Evolutionary conservation across 1,140 invertebrate genomes (phyloP), one percentile per base, ranked within the genome.

Genomic region (Marisa cornuarietis): DNA sequence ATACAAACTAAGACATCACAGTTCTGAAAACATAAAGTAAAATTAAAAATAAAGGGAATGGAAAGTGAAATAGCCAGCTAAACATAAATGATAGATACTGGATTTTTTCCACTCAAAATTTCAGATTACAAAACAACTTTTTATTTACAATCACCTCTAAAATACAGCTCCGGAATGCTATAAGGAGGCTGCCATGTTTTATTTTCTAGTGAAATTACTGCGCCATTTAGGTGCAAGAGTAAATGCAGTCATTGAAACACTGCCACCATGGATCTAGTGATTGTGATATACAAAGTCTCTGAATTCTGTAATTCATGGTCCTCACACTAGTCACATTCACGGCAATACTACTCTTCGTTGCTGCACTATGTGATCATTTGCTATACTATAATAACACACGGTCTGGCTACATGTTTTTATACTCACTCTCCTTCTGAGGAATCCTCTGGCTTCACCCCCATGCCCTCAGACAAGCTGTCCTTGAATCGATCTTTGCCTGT

Each of bases 381-480:
- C 31, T 42, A 42, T 42, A 42, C 31, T 42, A 42, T 42, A 42
- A 42, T 42, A 42, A 42, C 31, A 42, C 31, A 42, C n/a, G n/a
- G 31, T 42, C 31, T 42, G 31, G 31, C 31, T 42, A 42, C 31
- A n/a, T n/a, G 31, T 42, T 42, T 42, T 4, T 61, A 11, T 63
- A 85, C 87, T 84, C 83, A 90, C 85, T 88, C 84, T 80, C 88
- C 89, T 63, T 84, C 85, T 63, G 85, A 85, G 20, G 86, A 86
- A 16, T 85, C 85, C 31, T 92, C 89, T 79, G 94, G 93, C 16
- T 83, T 78, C 11, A 85, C 51, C 52, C 83, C 80, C 74, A 95
- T 91, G 22, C 95, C 95, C 90, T 97, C 96, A 77, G 95, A 96
- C n/a, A 96, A 89, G 69, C 96, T 96, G 84, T 95, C 95, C 91